phyloP scores from a whole-genome alignment of 2,113 vertebrate species.

The Nymphicus hollandicus region DNA sequence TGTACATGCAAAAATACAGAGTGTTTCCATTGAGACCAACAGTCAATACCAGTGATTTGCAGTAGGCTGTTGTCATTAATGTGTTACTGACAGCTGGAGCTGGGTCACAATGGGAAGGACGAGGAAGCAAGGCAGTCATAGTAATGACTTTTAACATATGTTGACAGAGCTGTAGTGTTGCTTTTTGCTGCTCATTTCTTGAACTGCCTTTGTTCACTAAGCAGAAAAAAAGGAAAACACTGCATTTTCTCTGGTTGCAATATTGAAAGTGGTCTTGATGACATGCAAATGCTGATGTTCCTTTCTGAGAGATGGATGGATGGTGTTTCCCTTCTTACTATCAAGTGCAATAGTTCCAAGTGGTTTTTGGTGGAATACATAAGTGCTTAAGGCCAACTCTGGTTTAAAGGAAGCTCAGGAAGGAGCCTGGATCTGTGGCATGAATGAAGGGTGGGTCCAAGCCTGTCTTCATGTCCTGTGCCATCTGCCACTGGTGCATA shows the following conservation, averaged over 20 bases:
- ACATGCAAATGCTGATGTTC: not conserved
- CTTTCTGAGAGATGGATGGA: not conserved
- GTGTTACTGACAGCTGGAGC: not conserved
- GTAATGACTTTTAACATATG: not conserved
- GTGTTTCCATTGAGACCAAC: not conserved
- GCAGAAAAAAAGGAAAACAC: not conserved
- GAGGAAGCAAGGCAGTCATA: not conserved
- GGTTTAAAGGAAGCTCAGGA: not conserved
- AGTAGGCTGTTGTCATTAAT: not conserved
- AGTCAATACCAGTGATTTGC: not conserved
- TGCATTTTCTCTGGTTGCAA: not conserved
- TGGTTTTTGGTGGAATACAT: not conserved
- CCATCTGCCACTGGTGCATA: not conserved
- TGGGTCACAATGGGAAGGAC: not conserved
- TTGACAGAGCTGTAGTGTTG: not conserved
- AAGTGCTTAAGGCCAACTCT: not conserved
- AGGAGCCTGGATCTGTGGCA: not conserved
- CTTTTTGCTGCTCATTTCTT: not conserved
- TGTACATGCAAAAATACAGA: not conserved
- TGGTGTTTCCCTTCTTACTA: not conserved
- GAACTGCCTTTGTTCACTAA: not conserved
- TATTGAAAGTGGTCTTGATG: not conserved
- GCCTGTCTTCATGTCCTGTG: not conserved
- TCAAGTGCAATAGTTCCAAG: not conserved
- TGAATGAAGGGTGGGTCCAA: not conserved